Evolutionary conservation across 2,113 vertebrate species (phyloP), one percentile per base, ranked within the genome.

Genomic region (Stictonetta naevosa): DNA sequence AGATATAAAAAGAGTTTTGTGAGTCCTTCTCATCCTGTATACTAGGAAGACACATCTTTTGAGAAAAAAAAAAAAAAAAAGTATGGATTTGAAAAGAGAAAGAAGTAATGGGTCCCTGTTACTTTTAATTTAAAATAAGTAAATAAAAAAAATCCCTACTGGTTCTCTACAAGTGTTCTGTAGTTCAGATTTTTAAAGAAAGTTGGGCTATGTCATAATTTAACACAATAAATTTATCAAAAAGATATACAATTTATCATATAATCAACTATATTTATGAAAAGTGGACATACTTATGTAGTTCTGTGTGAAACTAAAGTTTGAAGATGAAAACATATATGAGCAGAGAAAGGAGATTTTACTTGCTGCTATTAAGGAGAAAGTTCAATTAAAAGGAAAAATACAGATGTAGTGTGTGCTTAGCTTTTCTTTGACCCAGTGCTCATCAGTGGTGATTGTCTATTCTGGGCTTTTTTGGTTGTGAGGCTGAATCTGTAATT

Each of bases 401-500:
- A 83, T 88, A 80, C 26, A 86, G 46, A 69, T 44, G 13, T 76
- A 86, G 38, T 50, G 14, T 74, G 31, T 84, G 13, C 58, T 29
- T 69, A 59, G 12, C 10, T 88, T 76, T 97, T 94, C 76, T 92
- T 90, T 56, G 63, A 93, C 44, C 69, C 67, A 73, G 55, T 56
- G 42, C 75, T 94, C 63, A 85, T 83, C 63, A 80, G 29, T 33
- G 38, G 56, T 53, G 68, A 87, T 93, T 96, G 80, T 87, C 83
- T 96, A 53, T 90, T 96, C 79, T 93, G 31, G 12, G 5, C 16
- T 92, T 83, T 97, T 97, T 83, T 92, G 33, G 83, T 83, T 34
- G 34, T 59, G 60, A 95, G 81, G 83, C 63, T 69, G 82, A 96
- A 97, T 95, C 56, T 89, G 79, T 68, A 96, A 92, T 92, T 98